A percentile compares a stretch with the other conserved stretches of the same genome.
phyloP scores from a whole-genome alignment of 2,888 invertebrate species.

The Eristalinus aeneus region DNA sequence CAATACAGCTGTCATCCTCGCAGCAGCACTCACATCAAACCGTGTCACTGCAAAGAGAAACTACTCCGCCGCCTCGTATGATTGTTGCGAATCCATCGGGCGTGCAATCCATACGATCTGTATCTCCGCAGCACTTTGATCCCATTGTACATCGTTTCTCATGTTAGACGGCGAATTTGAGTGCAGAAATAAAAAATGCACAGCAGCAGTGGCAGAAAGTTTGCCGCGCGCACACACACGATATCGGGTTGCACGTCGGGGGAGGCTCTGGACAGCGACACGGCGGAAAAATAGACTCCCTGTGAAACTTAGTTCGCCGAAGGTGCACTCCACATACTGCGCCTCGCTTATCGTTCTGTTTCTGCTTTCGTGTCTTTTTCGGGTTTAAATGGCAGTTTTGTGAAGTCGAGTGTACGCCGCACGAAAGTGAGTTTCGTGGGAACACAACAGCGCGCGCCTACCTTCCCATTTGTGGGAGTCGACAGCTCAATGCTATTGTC shows the following conservation, averaged over 20 bases:
- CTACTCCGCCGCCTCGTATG: conserved; percentile 8
- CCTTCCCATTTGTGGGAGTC: conserved; percentile 47
- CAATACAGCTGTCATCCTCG: background rate
- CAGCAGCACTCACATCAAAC: conserved; percentile 8
- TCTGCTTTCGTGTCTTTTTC: background rate
- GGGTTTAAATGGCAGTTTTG: conserved; percentile 8
- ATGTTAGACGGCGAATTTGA: conserved; percentile 17
- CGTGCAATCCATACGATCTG: conserved; percentile 57
- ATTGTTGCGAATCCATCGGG: conserved; percentile 40
- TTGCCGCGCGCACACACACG: conserved; percentile 48
- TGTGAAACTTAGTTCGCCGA: background rate
- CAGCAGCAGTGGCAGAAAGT: conserved; percentile 8
- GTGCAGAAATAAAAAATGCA: conserved; percentile 2
- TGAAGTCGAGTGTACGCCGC: conserved; percentile 25
- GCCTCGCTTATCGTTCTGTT: background rate
- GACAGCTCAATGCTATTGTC: conserved; percentile 57
- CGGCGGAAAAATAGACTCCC: conserved; percentile 41
- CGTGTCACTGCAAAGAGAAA: conserved; percentile 58
- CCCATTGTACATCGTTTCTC: conserved; percentile 28
- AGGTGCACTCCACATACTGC: background rate
- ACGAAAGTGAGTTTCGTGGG: conserved; percentile 63
- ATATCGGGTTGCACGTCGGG: conserved; percentile 59
- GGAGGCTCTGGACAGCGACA: conserved; percentile 27
- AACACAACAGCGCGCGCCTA: conserved; percentile 27
- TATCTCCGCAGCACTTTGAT: conserved; percentile 17